Percentiles rank a stretch among this genome's conserved stretches.
Conservation (phyloP, 2,797 vertebrate species). For the Acridotheres tristis region DNA sequence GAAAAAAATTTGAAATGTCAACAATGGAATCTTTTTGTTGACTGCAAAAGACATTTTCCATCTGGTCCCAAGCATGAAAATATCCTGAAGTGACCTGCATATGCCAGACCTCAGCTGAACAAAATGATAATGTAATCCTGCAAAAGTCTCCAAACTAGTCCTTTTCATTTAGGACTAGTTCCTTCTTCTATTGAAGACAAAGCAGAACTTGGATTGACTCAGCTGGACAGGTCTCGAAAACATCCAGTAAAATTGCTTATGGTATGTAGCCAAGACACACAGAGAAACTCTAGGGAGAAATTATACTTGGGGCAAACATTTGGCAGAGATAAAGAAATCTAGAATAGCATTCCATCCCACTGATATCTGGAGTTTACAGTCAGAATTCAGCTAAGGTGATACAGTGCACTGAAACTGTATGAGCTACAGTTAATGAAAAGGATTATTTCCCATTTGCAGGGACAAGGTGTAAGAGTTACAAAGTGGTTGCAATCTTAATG, state of each 20-base stretch:
- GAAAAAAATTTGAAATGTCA: slow-evolving; percentile 54
- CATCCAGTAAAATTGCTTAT: neutral
- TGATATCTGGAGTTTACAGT: neutral
- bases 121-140: slow-evolving; percentile 16
- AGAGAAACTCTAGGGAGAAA: neutral
- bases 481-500: neutral
- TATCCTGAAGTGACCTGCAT: slow-evolving; percentile 61
- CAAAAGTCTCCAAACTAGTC: neutral
- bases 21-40: slow-evolving; percentile 50
- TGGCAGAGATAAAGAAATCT: neutral
- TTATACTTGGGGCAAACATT: neutral
- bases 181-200: neutral
- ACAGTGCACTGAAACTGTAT: neutral
- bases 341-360: neutral
- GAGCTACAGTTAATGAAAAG: neutral
- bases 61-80: slow-evolving; percentile 59
- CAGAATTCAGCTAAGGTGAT: neutral
- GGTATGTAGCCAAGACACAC: neutral
- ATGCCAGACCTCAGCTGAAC: slow-evolving; percentile 10
- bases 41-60: slow-evolving; percentile 64
- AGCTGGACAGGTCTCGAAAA: neutral
- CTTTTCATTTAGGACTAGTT: neutral
- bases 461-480: neutral
- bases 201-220: neutral
- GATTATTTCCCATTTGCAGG: neutral